Conservation (phyloP, 2,888 invertebrate genomes). For the Agrochola lychnidis region DNA sequence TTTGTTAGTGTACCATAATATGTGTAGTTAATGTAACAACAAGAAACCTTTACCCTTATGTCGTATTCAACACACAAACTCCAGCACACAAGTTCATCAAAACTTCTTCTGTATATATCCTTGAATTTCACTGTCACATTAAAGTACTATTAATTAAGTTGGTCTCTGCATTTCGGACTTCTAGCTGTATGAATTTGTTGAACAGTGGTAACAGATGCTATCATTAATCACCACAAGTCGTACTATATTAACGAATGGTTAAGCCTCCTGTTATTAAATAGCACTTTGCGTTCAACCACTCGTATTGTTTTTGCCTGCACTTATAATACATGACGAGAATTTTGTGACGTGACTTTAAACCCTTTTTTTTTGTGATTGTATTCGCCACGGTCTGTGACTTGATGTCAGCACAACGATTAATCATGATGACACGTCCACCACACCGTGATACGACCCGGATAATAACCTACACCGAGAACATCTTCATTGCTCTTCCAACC, state of each 20-base stretch:
- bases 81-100: constrained; percentile 12
- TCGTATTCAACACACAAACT: constrained; percentile 26
- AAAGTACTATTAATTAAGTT: constrained; percentile 57
- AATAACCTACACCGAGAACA: constrained; percentile 69
- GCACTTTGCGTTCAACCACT: constrained; percentile 60
- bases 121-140: constrained; percentile 66
- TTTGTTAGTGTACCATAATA: neutral
- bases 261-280: constrained; percentile 64
- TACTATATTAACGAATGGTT: constrained; percentile 49
- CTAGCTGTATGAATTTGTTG: constrained; percentile 51
- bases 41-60: constrained; percentile 13
- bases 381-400: constrained; percentile 56
- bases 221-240: constrained; percentile 60
- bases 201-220: constrained; percentile 55
- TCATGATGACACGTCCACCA: constrained; percentile 69
- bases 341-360: constrained; percentile 55
- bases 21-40: constrained; percentile 10
- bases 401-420: constrained; percentile 67
- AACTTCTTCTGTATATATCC: constrained; percentile 48
- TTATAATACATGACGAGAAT: constrained; percentile 35
- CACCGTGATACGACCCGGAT: constrained; percentile 61
- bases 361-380: constrained; percentile 53
- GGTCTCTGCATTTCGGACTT: constrained; percentile 53
- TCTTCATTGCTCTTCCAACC: constrained; percentile 68
- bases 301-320: constrained; percentile 56